These are phyloP conservation scores for Brevipalpus yothersi DNA, from an alignment of 1,140 invertebrate species.

Conservation along the genomic window DNA sequence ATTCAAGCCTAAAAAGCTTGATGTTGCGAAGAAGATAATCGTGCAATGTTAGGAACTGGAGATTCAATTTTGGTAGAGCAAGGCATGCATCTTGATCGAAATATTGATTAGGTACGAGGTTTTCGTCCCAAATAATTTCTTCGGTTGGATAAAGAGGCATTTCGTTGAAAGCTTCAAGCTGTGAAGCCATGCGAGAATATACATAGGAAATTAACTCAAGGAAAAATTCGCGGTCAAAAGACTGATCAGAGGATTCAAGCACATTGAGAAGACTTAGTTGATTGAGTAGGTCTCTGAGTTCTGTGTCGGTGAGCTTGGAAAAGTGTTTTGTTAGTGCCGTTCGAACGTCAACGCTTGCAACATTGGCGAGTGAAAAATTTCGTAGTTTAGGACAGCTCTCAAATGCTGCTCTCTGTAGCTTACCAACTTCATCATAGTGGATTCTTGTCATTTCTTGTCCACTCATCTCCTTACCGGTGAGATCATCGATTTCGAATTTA, in stretches of 20 bases:
- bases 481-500: constrained; percentile 91
- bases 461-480: constrained; percentile 74
- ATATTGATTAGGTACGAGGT: constrained; percentile 89
- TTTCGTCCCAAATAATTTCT: constrained; percentile 96
- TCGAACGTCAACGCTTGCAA: constrained; percentile 73
- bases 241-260: not conserved
- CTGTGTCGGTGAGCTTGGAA: constrained; percentile 42
- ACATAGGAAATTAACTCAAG: constrained; percentile 57
- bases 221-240: constrained; percentile 43
- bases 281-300: constrained; percentile 49
- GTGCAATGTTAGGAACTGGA: constrained; percentile 93
- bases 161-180: constrained; percentile 79
- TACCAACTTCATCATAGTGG: constrained; percentile 74
- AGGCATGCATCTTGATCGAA: constrained; percentile 83
- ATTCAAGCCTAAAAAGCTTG: constrained; percentile 87
- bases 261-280: constrained; percentile 3
- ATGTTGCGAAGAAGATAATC: constrained; percentile 96
- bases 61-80: constrained; percentile 86
- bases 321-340: constrained; percentile 66
- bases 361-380: constrained; percentile 71
- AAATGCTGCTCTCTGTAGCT: constrained; percentile 74
- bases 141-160: constrained; percentile 98
- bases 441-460: constrained; percentile 75
- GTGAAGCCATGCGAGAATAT: constrained; percentile 68
- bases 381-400: constrained; percentile 63